These are phyloP conservation scores for Petrophora chlorosata DNA, from an alignment of 2,888 invertebrate genomes.

Conservation along the genomic window DNA sequence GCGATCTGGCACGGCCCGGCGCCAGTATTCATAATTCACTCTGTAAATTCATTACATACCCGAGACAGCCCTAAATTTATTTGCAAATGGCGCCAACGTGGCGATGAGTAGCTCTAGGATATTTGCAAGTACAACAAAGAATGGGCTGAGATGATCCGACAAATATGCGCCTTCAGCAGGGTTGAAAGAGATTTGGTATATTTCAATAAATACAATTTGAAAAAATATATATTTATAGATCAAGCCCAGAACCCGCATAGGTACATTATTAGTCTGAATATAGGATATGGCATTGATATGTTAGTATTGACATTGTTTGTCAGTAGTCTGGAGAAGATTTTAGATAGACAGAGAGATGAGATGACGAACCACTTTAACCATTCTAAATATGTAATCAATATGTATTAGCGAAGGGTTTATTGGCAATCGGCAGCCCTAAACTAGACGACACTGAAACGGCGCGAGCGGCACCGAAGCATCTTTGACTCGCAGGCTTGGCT, in stretches of 20 bases:
- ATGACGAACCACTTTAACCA: too few species aligned
- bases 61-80: conserved; percentile 81
- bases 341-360: too few species aligned
- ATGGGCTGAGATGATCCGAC: conserved; percentile 34
- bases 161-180: conserved; percentile 28
- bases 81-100: conserved; percentile 75
- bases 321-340: too few species aligned
- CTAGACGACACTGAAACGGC: conserved; percentile 27
- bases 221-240: too few species aligned
- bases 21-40: conserved; percentile 75
- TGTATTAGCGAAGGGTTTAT: background rate
- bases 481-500: conserved; percentile 64
- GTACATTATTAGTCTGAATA: too few species aligned
- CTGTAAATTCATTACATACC: conserved; percentile 76
- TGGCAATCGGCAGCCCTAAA: conserved; percentile 42
- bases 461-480: conserved; percentile 58
- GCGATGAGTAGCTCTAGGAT: conserved; percentile 70
- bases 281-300: too few species aligned
- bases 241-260: too few species aligned
- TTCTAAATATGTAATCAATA: background rate
- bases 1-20: conserved; percentile 70
- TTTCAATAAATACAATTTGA: background rate
- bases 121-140: conserved; percentile 69
- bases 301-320: too few species aligned
- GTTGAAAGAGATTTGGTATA: conserved; percentile 14